phyloP scores from a whole-genome alignment of 1,140 invertebrate genomes.

The Papilio helenus region DNA sequence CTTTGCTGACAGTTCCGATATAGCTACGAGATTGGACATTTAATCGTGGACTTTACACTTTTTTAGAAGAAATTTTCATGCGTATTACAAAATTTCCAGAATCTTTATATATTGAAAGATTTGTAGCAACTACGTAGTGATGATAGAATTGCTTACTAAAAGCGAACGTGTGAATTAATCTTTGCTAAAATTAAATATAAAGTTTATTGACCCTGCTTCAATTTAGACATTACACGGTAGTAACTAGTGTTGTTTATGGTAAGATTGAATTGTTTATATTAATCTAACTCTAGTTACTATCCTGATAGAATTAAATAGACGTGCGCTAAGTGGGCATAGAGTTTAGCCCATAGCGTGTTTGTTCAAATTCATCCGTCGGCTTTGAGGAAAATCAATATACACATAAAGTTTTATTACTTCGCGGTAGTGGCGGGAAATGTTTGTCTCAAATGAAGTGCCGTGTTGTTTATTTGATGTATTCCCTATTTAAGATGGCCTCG shows the following conservation, averaged over 20 bases:
- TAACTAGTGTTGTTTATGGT: neutral
- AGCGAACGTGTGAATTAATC: neutral
- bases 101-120: neutral
- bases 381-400: constrained; percentile 27
- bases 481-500: constrained; percentile 1
- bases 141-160: neutral
- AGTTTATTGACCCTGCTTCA: neutral
- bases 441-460: constrained; percentile 11
- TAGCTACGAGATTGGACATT: constrained; percentile 1
- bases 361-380: constrained; percentile 5
- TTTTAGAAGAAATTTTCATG: neutral
- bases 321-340: neutral
- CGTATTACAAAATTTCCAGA: neutral
- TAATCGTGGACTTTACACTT: neutral
- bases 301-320: neutral
- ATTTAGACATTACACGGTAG: neutral
- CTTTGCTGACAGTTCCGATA: neutral
- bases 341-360: neutral
- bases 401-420: constrained; percentile 22
- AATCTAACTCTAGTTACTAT: neutral
- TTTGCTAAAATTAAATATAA: neutral
- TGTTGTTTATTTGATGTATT: constrained; percentile 27
- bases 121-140: neutral
- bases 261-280: neutral
- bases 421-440: neutral